These are phyloP conservation scores for Tyria jacobaeae DNA, from an alignment of 2,888 invertebrate genomes.

Conservation along the genomic window DNA sequence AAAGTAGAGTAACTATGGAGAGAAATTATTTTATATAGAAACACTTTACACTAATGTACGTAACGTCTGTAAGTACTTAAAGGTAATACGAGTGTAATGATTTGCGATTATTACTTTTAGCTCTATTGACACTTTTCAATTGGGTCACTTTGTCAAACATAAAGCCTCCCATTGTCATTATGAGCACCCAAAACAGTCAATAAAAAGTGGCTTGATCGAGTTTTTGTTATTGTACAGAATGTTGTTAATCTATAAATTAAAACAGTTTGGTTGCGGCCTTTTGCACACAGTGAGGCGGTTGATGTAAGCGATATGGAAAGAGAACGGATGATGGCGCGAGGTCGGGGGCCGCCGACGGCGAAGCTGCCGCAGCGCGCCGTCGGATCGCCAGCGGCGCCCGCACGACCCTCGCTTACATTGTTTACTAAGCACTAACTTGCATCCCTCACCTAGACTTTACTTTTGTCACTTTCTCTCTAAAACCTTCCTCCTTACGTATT, in stretches of 20 bases:
- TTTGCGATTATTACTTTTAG: too few relatives aligned
- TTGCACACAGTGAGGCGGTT: conserved; percentile 5
- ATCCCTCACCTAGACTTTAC: too few relatives aligned
- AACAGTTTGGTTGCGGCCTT: conserved; percentile 12
- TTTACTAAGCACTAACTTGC: too few relatives aligned
- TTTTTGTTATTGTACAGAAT: conserved; percentile 13
- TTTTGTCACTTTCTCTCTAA: neutral
- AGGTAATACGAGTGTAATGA: too few relatives aligned
- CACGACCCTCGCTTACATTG: neutral
- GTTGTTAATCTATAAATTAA: conserved; percentile 15
- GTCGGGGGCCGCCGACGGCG: conserved; percentile 11
- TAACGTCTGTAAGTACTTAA: too few relatives aligned
- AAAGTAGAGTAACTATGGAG: too few relatives aligned
- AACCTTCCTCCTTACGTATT: too few relatives aligned
- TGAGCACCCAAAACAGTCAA: neutral
- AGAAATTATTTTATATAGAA: too few relatives aligned
- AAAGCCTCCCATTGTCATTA: neutral
- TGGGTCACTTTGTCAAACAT: too few relatives aligned
- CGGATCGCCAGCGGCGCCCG: conserved; percentile 9
- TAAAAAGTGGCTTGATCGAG: conserved; percentile 3
- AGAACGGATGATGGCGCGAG: conserved; percentile 25
- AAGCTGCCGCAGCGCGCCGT: neutral
- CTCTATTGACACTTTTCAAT: too few relatives aligned
- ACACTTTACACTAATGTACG: too few relatives aligned
- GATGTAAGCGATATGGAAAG: conserved; percentile 23